These are phyloP conservation scores for Athrips mouffetella DNA, from an alignment of 2,888 invertebrate genomes.

Conservation along the genomic window DNA sequence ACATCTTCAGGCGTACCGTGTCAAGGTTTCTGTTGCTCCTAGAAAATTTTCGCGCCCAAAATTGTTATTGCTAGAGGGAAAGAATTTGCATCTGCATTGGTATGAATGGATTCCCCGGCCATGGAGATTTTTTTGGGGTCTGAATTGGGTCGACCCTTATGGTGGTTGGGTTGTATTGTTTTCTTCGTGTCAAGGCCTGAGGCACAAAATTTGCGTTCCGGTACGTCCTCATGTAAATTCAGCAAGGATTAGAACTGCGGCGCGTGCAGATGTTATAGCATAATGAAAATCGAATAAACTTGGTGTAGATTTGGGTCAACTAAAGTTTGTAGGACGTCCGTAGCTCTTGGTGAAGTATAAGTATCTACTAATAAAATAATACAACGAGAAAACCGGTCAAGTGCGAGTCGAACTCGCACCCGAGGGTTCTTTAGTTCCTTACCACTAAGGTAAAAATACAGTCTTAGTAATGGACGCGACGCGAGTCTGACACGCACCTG, in stretches of 20 bases:
- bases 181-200: neutral
- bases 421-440: too few relatives aligned
- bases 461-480: too few relatives aligned
- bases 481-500: too few relatives aligned
- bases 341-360: too few relatives aligned
- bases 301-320: neutral
- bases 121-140: neutral
- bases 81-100: conserved; percentile 8
- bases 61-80: conserved; percentile 1
- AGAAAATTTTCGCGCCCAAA: conserved; percentile 39
- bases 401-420: too few relatives aligned
- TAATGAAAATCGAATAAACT: neutral
- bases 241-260: neutral
- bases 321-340: neutral
- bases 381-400: too few relatives aligned
- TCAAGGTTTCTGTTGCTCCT: conserved; percentile 37
- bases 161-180: neutral
- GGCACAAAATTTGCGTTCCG: neutral
- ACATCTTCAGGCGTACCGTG: neutral
- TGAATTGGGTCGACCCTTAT: conserved; percentile 6
- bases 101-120: neutral
- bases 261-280: neutral
- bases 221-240: neutral
- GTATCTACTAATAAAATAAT: too few relatives aligned
- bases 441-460: too few relatives aligned